A percentile compares a stretch with the other conserved stretches of the same genome.
Evolutionary conservation across 2,888 invertebrate genomes (phyloP).

Genomic region (Bimastos eiseni): DNA sequence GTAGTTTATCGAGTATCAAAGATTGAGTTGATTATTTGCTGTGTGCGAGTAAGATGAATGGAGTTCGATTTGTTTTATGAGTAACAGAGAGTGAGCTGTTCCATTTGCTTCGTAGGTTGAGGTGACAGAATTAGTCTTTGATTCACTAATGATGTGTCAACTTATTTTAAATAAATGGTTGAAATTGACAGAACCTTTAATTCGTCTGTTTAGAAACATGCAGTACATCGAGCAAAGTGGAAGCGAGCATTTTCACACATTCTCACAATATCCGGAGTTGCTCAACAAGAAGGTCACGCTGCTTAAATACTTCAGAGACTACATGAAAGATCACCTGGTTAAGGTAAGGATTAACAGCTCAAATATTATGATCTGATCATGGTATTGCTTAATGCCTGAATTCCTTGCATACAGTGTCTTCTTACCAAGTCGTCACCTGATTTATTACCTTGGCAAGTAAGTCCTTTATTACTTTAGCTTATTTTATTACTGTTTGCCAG

Average conservation of each 20-base stretch:
- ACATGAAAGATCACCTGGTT: constrained; percentile 89
- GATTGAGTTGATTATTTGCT: not conserved
- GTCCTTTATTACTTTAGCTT: not conserved
- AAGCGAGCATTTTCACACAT: constrained; percentile 85
- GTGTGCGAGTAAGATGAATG: not conserved
- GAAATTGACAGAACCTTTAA: not conserved
- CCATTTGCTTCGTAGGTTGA: not conserved
- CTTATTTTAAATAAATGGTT: not conserved
- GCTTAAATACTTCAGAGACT: constrained; percentile 91
- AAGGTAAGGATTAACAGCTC: constrained; percentile 52
- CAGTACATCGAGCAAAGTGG: constrained; percentile 93
- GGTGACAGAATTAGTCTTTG: not conserved
- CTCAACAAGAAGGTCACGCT: constrained; percentile 94
- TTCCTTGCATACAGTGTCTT: not conserved
- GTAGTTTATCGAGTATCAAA: not conserved
- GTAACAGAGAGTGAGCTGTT: not conserved
- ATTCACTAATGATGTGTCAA: not conserved
- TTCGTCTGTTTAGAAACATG: constrained; percentile 68
- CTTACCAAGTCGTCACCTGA: not conserved
- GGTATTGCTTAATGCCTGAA: not conserved
- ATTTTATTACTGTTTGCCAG: too few relatives aligned
- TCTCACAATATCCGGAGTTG: constrained; percentile 76
- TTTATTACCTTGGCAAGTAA: not conserved
- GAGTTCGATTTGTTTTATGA: not conserved
- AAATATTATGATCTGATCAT: not conserved